Conservation (phyloP, 1,140 invertebrate species). For the Zophobas atratus region DNA sequence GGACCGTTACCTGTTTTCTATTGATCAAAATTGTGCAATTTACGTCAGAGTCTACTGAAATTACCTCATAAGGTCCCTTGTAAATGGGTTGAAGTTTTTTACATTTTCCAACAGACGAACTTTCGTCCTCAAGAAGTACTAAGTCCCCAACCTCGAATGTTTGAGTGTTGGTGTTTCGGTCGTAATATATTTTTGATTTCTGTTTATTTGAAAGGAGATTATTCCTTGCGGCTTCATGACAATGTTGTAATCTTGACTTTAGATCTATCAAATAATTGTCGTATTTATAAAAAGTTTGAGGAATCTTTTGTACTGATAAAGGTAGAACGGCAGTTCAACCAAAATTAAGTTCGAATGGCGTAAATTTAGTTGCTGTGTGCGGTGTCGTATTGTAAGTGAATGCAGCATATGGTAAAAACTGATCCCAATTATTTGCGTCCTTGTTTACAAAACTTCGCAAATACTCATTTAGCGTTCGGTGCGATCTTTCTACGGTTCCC, state of each 20-base stretch:
- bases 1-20: too few species aligned
- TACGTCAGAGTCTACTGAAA: constrained; percentile 28
- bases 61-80: not conserved
- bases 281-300: constrained; percentile 52
- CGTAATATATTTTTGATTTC: constrained; percentile 57
- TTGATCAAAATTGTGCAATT: not conserved
- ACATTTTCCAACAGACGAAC: not conserved
- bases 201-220: constrained; percentile 54
- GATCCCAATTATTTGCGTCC: constrained; percentile 61
- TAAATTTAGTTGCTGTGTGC: constrained; percentile 61
- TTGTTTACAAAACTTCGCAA: constrained; percentile 58
- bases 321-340: constrained; percentile 58
- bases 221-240: constrained; percentile 56
- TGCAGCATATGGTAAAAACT: constrained; percentile 55
- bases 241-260: constrained; percentile 53
- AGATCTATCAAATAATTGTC: constrained; percentile 56
- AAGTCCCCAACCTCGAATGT: constrained; percentile 53
- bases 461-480: constrained; percentile 58
- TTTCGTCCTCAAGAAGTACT: constrained; percentile 33
- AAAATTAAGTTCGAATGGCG: constrained; percentile 62
- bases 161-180: constrained; percentile 50
- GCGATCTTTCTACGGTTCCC: constrained; percentile 57
- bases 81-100: constrained; percentile 36
- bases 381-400: constrained; percentile 62
- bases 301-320: constrained; percentile 34